Evolutionary conservation across 1,140 invertebrate species (phyloP), one percentile per base, ranked within the genome.

Genomic region (Zaprionus gabonicus): DNA sequence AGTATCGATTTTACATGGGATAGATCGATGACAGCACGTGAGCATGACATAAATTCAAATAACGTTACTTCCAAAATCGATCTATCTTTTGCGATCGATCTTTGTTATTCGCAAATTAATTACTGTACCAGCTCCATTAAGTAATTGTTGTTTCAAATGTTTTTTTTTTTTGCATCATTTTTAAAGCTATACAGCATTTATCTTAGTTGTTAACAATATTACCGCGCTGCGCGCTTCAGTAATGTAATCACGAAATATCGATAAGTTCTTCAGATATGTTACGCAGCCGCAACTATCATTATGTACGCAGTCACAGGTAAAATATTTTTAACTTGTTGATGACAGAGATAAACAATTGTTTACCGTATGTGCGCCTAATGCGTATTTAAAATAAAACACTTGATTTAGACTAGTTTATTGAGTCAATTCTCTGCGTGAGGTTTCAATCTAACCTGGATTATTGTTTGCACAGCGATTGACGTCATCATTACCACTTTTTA

Each of bases 221-320:
- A 46, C 7, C 41, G 41, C 41, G 41, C 41, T 17, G 9, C n/a
- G 6, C 7, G 2, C 3, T 46, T 17, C 41, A 46, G 41, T 17
- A 46, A 46, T 20, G 41, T 17, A 17, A 46, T 20, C 6, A 17
- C 46, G 46, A 51, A 12, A 25, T 51, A 51, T 51, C 46, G 46
- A 51, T 51, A 51, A 10, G 23, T 10, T 1, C 10, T 5, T 20
- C 12, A 25, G 4, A 51, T 25, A 23, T 12, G 46, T 20, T 51
- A 51, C 46, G 46, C 46, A 51, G 46, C 46, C 46, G 46, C 46
- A 25, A 20, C 20, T 13, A 51, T 51, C 10, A 51, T 51, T 51
- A 1, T 23, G 5, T 49, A 23, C 9, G 46, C 46, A 51, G 46
- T 51, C 46, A 51, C 46, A 25, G 46, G 17, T 25, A 51, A 51